Base-by-base conservation (phyloP, 2,888 invertebrate genomes). In the Meiosimyza decipiens region DNA sequence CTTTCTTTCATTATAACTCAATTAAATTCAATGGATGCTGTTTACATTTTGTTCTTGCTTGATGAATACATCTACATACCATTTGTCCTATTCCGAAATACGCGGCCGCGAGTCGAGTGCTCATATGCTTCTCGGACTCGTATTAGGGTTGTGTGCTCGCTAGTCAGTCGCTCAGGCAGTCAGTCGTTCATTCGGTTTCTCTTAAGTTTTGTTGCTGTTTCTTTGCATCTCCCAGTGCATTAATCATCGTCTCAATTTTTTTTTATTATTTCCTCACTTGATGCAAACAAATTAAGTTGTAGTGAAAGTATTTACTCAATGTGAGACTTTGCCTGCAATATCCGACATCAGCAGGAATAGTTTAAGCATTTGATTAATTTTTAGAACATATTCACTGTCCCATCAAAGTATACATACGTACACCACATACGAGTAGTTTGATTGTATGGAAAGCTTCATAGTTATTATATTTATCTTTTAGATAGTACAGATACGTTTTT, bases 181-280 rank as follows among this genome's bases (percentile, higher is more conserved):
- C 69, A 50, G 52, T 70, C 67, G 18, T 55, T 47, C 47, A 22
- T 47, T 9, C 33, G 13, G 55, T 1, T 40, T 40, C 40, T 47
- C 47, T 63, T 15, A 49, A 28, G 52, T 40, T 18, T n/a, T 33
- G 40, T 54, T 33, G 55, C 54, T 54, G 54, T 57, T 12, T 70
- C 54, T 63, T 54, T 33, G 13, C 7, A 54, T 57, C 65, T 57
- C 71, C 57, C 65, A 65, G 65, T 33, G 51, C 65, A 57, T 71
- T 71, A 71, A 71, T 71, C 71, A 71, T 65, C 51, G 57, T 59
- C 59, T 59, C 51, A 13, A 22, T 40, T 15, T 59, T 11, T 64
- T 65, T 65, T 71, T 65, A 33, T 59, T 49, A 65, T 71, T 71
- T 71, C 71, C 59, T 71, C 71, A 71, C 51, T 71, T 71, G 52